A percentile compares a stretch with the other conserved stretches of the same genome.
Conservation (phyloP, 2,113 vertebrate genomes). For the Electrona antarctica region DNA sequence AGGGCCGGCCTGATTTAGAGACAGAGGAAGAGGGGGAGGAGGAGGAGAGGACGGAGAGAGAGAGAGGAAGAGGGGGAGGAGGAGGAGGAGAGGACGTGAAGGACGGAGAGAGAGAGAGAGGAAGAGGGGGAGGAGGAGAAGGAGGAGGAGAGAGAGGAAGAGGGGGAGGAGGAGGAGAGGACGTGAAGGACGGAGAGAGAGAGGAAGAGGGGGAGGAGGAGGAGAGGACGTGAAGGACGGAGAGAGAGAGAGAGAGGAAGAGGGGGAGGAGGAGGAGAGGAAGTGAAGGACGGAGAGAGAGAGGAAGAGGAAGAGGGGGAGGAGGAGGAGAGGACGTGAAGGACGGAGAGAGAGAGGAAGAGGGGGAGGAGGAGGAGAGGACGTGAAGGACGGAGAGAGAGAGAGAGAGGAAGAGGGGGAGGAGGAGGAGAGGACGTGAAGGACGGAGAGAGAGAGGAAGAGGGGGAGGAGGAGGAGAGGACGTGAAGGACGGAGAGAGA, state of each 20-base stretch:
- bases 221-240: conserved; percentile 13
- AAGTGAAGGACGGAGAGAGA: conserved; percentile 15
- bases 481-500: conserved; percentile 15
- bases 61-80: too few relatives aligned
- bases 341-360: conserved; percentile 25
- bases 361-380: conserved; percentile 29
- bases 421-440: conserved; percentile 18
- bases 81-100: conserved; percentile 18
- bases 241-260: conserved; percentile 26
- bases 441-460: conserved; percentile 25
- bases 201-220: conserved; percentile 33
- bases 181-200: conserved; percentile 15
- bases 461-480: conserved; percentile 29
- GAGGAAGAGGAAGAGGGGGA: too few relatives aligned
- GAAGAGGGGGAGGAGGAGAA: conserved; percentile 19
- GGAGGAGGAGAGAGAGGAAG: conserved; percentile 27
- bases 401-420: too few relatives aligned
- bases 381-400: conserved; percentile 15
- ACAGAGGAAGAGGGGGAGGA: too few relatives aligned
- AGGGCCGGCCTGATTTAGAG: too few relatives aligned
- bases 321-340: conserved; percentile 18
- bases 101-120: conserved; percentile 17
- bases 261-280: conserved; percentile 22
- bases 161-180: conserved; percentile 29
- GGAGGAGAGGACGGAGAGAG: conserved; percentile 8